phyloP scores from a whole-genome alignment of 2,113 vertebrate genomes.

The Gasterosteus aculeatus region DNA sequence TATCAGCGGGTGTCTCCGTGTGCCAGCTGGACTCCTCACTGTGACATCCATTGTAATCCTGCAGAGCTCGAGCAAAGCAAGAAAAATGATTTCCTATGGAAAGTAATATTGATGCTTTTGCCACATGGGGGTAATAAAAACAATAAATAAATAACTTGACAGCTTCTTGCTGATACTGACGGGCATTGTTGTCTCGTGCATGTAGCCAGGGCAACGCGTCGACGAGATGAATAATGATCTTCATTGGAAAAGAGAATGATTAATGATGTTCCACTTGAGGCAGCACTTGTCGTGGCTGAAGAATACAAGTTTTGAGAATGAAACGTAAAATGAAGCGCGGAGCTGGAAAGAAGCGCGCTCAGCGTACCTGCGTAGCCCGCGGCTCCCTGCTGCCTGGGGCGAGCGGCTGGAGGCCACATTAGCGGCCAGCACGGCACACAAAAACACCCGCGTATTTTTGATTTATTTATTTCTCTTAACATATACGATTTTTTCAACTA shows the following conservation, averaged over 20 bases:
- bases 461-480: background rate
- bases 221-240: constrained; percentile 59
- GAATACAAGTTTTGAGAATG: background rate
- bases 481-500: background rate
- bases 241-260: constrained; percentile 60
- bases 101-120: constrained; percentile 49
- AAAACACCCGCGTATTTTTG: background rate
- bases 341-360: background rate
- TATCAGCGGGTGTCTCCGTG: constrained; percentile 47
- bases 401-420: background rate
- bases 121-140: constrained; percentile 40
- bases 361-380: background rate
- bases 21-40: constrained; percentile 36
- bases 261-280: constrained; percentile 42
- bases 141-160: constrained; percentile 46
- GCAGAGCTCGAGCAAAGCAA: constrained; percentile 49
- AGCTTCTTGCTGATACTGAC: constrained; percentile 51
- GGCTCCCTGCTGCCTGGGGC: background rate
- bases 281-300: background rate
- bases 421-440: background rate
- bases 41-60: constrained; percentile 58
- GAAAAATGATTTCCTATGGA: constrained; percentile 56
- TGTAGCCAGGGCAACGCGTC: constrained; percentile 25
- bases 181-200: constrained; percentile 54
- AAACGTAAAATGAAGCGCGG: background rate